Evolutionary conservation across 1,140 invertebrate genomes (phyloP).

Genomic region (Caenorhabditis remanei): DNA sequence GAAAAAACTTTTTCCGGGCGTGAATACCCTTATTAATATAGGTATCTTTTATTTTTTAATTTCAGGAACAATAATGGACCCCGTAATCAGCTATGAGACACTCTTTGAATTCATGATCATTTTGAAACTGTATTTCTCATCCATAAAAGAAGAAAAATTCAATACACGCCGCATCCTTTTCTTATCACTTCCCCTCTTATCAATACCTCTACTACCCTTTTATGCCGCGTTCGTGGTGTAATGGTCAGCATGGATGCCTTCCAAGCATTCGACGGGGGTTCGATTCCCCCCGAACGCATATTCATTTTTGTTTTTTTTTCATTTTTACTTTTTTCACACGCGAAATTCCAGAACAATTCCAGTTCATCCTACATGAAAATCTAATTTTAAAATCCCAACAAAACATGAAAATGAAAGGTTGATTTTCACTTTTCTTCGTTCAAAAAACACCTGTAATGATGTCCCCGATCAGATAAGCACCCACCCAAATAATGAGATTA

Average conservation of each 20-base stretch:
- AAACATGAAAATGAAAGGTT: not conserved
- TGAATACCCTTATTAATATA: no score
- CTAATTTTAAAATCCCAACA: not conserved
- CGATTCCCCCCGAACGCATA: slow-evolving; percentile 55
- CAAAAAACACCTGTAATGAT: not conserved
- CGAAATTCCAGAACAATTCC: not conserved
- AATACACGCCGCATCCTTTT: no score
- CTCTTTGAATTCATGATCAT: no score
- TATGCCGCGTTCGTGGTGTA: slow-evolving; percentile 34
- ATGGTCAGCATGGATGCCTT: slow-evolving; percentile 58
- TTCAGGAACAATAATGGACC: no score
- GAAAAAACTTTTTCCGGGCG: no score
- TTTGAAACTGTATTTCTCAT: no score
- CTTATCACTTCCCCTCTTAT: not conserved
- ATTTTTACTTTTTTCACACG: not conserved
- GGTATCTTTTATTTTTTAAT: no score
- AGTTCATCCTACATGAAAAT: no score
- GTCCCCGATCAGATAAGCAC: not conserved
- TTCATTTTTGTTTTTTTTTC: slow-evolving; percentile 13
- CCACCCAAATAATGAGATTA: not conserved
- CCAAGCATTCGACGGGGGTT: slow-evolving; percentile 55
- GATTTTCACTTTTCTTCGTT: not conserved
- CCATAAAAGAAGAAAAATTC: no score
- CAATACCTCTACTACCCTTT: not conserved
- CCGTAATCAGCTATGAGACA: no score